These are phyloP conservation scores for Chymomyza amoena DNA, from an alignment of 2,888 invertebrate genomes.

Conservation along the genomic window DNA sequence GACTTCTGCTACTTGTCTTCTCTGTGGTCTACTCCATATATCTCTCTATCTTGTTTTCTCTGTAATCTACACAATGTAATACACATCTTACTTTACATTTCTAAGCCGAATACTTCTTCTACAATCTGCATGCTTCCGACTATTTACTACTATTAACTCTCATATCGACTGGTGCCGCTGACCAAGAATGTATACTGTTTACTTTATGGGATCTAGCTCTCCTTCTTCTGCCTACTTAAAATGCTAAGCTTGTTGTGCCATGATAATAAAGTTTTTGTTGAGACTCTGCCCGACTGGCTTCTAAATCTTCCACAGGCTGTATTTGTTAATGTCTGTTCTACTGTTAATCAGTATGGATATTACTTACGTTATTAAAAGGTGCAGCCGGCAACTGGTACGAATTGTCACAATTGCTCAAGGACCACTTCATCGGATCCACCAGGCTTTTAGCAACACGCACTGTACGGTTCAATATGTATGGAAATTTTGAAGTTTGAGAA, in stretches of 20 bases:
- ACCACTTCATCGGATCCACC: slow-evolving; percentile 81
- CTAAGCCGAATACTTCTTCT: too few relatives aligned
- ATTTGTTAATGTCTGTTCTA: slow-evolving; percentile 28
- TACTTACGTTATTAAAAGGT: slow-evolving; percentile 88
- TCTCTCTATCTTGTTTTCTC: too few relatives aligned
- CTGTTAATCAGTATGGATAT: background rate
- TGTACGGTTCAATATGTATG: slow-evolving; percentile 80
- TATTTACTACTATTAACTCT: too few relatives aligned
- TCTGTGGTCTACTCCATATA: too few relatives aligned
- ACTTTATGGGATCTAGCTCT: too few relatives aligned
- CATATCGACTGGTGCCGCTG: too few relatives aligned
- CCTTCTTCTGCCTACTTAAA: too few relatives aligned
- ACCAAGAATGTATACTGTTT: too few relatives aligned
- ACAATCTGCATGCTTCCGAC: too few relatives aligned
- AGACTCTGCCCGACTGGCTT: slow-evolving; percentile 81
- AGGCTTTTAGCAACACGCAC: slow-evolving; percentile 78
- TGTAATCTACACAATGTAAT: too few relatives aligned
- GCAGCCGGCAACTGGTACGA: slow-evolving; percentile 83
- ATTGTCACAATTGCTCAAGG: slow-evolving; percentile 72
- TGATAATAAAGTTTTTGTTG: slow-evolving; percentile 96
- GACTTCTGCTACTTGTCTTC: too few relatives aligned
- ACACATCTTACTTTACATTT: too few relatives aligned
- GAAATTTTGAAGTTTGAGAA: slow-evolving; percentile 85
- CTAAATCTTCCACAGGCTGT: slow-evolving; percentile 86
- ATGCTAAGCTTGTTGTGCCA: slow-evolving; percentile 98